Percentiles rank a stretch among this genome's conserved stretches.
Conservation (phyloP, 2,797 vertebrate species). For the Alcedo quadribrachys region DNA sequence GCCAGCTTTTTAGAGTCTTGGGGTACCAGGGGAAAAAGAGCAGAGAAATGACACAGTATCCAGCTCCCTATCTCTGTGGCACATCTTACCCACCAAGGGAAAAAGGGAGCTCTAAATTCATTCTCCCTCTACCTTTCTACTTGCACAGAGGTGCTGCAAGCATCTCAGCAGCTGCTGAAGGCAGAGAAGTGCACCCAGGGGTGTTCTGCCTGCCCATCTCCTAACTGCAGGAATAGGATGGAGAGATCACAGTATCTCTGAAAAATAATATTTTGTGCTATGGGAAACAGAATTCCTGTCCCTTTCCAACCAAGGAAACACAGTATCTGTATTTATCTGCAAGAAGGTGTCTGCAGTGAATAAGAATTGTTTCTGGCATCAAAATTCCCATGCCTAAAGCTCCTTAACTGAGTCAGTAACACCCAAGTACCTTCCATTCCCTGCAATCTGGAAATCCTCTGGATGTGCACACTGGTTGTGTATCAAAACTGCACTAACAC, state of each 20-base stretch:
- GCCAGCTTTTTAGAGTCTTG: background rate
- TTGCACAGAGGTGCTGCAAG: background rate
- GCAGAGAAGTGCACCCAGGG: background rate
- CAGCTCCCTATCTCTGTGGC: background rate
- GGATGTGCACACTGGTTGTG: background rate
- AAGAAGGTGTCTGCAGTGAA: background rate
- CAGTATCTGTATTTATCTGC: background rate
- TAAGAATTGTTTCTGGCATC: background rate
- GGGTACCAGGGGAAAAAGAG: background rate
- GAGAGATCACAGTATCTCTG: background rate
- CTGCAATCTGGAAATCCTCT: background rate
- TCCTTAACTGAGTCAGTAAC: background rate
- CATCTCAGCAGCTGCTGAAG: background rate
- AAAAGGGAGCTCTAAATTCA: background rate
- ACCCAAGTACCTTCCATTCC: background rate
- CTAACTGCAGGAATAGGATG: background rate
- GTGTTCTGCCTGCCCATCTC: background rate
- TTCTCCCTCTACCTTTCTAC: background rate
- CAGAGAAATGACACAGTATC: background rate
- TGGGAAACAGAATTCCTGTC: background rate
- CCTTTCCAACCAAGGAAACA: background rate
- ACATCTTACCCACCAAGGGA: background rate
- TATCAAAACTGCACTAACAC: background rate
- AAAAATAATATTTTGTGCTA: background rate
- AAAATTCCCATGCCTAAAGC: background rate